These are phyloP conservation scores for Drosophila virilis DNA, from an alignment of 1,140 invertebrate genomes.

Conservation along the genomic window DNA sequence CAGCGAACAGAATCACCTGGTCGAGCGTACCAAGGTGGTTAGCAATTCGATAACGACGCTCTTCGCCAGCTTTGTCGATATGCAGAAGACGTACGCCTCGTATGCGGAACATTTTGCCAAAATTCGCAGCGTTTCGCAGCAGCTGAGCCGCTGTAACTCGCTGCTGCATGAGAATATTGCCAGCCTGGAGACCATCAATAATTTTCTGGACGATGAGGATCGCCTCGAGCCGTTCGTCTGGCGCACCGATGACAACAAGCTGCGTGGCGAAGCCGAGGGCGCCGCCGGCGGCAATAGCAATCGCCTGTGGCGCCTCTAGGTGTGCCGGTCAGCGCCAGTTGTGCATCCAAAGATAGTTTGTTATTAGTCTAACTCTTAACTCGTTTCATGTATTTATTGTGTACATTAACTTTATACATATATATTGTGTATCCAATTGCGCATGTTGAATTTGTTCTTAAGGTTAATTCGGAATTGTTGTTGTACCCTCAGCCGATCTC, in stretches of 20 bases:
- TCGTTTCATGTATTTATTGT: slow-evolving; percentile 52
- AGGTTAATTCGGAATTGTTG: not conserved
- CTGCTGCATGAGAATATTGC: slow-evolving; percentile 93
- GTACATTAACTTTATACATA: slow-evolving; percentile 50
- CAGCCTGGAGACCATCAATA: slow-evolving; percentile 93
- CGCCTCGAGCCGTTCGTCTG: slow-evolving; percentile 95
- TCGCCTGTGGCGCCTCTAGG: slow-evolving; percentile 67
- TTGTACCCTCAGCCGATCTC: not conserved
- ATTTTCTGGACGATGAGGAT: slow-evolving; percentile 92
- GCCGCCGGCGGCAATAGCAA: slow-evolving; percentile 84
- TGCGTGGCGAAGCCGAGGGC: slow-evolving; percentile 75
- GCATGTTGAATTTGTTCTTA: slow-evolving; percentile 14
- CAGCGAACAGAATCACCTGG: slow-evolving; percentile 89
- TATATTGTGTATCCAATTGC: slow-evolving; percentile 24
- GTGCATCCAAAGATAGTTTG: slow-evolving; percentile 34
- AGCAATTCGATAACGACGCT: slow-evolving; percentile 88
- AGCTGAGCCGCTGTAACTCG: slow-evolving; percentile 92
- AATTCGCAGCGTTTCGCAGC: slow-evolving; percentile 90
- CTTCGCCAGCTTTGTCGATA: slow-evolving; percentile 89
- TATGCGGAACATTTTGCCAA: slow-evolving; percentile 93
- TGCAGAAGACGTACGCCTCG: slow-evolving; percentile 92
- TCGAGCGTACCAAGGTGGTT: slow-evolving; percentile 91
- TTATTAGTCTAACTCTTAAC: slow-evolving; percentile 35
- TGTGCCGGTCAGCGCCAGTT: too few relatives aligned
- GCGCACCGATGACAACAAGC: slow-evolving; percentile 87